These are phyloP conservation scores for Plectropomus leopardus DNA, from an alignment of 2,113 vertebrate species.

Conservation along the genomic window DNA sequence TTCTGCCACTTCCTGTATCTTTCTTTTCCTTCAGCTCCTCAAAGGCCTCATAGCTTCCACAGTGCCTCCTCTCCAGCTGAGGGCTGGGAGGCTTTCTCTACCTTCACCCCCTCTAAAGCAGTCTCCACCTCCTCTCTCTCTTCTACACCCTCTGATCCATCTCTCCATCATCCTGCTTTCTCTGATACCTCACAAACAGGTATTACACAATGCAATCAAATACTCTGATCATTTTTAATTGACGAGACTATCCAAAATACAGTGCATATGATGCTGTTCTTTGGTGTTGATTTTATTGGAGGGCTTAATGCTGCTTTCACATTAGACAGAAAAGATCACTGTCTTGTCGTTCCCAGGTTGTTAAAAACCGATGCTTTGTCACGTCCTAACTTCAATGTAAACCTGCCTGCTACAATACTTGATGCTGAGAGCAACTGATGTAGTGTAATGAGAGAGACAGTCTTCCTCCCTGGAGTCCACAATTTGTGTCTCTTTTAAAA, in stretches of 20 bases:
- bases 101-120: conserved; percentile 48
- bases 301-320: background rate
- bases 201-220: conserved; percentile 46
- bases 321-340: background rate
- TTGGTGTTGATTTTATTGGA: background rate
- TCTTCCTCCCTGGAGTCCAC: too few species aligned
- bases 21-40: conserved; percentile 50
- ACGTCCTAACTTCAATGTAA: too few species aligned
- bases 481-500: too few species aligned
- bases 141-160: conserved; percentile 42
- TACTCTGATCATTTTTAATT: background rate
- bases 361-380: too few species aligned
- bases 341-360: too few species aligned
- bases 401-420: too few species aligned
- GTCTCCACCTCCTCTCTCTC: conserved; percentile 39
- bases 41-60: conserved; percentile 72
- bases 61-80: conserved; percentile 57
- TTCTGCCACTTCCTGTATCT: conserved; percentile 6
- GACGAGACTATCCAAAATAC: background rate
- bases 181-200: conserved; percentile 57
- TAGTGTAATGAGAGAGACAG: too few species aligned
- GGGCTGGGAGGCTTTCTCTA: conserved; percentile 42
- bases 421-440: too few species aligned
- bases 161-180: conserved; percentile 25
- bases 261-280: background rate